phyloP scores from a whole-genome alignment of 2,888 invertebrate genomes.

The Melitaea athalia region DNA sequence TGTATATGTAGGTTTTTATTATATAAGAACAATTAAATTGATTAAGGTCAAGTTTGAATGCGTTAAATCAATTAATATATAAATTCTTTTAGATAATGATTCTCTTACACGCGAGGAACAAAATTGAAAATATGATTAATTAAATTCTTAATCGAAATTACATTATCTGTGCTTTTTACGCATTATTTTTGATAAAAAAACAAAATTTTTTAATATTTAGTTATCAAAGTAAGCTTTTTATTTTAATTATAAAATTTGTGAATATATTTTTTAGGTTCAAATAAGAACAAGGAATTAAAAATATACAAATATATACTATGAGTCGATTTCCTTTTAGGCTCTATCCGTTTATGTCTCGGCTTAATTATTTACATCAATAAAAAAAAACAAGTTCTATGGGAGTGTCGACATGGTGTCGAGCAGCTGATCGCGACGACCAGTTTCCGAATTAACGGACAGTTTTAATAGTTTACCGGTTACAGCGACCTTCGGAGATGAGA shows the following conservation, averaged over 20 bases:
- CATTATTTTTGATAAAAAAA: too few species aligned
- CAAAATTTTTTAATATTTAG: too few species aligned
- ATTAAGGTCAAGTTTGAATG: conserved; percentile 14
- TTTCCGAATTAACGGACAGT: conserved; percentile 55
- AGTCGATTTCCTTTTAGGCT: background rate
- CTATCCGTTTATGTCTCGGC: background rate
- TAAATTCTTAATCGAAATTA: too few species aligned
- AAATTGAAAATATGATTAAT: background rate
- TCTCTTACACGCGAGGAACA: background rate
- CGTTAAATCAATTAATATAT: conserved; percentile 4
- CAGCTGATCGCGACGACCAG: conserved; percentile 58
- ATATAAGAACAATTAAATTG: conserved; percentile 9
- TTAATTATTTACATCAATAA: background rate
- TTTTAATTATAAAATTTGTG: too few species aligned
- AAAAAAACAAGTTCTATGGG: conserved; percentile 37
- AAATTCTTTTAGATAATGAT: conserved; percentile 4
- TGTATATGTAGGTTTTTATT: background rate
- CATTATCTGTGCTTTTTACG: too few species aligned
- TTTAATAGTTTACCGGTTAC: conserved; percentile 31
- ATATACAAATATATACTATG: background rate
- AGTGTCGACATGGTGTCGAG: conserved; percentile 53
- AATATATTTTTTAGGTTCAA: too few species aligned
- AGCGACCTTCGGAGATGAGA: conserved; percentile 23
- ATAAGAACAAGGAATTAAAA: background rate
- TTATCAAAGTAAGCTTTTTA: too few species aligned